Percentiles rank a stretch among this genome's conserved stretches.
Evolutionary conservation across 1,140 invertebrate genomes (phyloP).

Genomic region (Caenorhabditis latens): DNA sequence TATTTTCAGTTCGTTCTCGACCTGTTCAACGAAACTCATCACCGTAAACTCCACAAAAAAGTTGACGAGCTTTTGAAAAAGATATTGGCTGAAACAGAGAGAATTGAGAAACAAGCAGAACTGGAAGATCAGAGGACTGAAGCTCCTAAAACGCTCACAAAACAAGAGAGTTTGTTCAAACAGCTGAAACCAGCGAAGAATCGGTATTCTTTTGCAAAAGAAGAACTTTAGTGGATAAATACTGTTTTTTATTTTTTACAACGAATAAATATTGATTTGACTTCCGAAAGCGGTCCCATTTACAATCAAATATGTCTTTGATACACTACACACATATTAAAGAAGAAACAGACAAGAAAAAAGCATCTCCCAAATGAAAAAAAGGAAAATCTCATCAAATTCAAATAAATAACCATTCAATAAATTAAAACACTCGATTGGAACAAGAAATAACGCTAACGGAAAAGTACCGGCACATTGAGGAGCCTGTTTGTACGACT

Average conservation of each 20-base stretch:
- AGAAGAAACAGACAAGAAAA: neutral
- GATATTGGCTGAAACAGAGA: neutral
- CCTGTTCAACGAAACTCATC: constrained; percentile 20
- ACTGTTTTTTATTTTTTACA: constrained; percentile 8
- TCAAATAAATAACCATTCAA: constrained; percentile 33
- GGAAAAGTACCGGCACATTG: neutral
- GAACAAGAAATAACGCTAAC: neutral
- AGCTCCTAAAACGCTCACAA: neutral
- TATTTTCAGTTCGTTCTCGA: constrained; percentile 35
- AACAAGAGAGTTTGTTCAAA: constrained; percentile 33
- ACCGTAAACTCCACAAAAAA: neutral
- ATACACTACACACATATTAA: constrained; percentile 17
- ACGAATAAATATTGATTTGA: constrained; percentile 22
- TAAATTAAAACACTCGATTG: constrained; percentile 41
- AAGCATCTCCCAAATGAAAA: neutral
- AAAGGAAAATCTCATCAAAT: constrained; percentile 11
- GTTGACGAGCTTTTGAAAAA: neutral
- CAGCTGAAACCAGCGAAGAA: neutral
- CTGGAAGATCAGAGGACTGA: neutral
- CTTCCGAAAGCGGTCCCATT: constrained; percentile 30
- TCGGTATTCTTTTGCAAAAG: constrained; percentile 14
- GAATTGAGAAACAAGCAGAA: neutral
- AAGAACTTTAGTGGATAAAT: neutral
- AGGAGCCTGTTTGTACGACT: constrained; percentile 12
- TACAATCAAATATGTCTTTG: constrained; percentile 40